A percentile compares a stretch with the other conserved stretches of the same genome.
These are phyloP conservation scores for Chironomus riparius DNA, from an alignment of 2,888 invertebrate genomes.

Conservation along the genomic window DNA sequence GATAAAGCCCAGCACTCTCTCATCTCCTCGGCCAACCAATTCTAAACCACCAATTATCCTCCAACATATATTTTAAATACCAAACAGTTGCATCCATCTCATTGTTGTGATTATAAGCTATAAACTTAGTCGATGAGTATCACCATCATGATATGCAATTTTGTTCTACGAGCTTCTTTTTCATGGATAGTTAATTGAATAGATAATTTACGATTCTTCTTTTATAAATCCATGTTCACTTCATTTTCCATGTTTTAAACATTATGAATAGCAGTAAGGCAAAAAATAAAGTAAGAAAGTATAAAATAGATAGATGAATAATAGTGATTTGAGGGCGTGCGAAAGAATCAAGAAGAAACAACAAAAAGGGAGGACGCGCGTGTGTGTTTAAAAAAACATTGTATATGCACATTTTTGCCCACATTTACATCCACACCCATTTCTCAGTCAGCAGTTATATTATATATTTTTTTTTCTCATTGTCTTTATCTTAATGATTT, in stretches of 20 bases:
- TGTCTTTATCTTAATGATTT: neutral
- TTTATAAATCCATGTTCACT: neutral
- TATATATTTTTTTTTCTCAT: neutral
- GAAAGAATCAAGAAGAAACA: neutral
- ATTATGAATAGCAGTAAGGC: neutral
- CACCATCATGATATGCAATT: neutral
- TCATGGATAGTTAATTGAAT: conserved; percentile 9
- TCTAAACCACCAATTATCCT: no score
- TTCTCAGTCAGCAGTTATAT: neutral
- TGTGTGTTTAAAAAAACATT: neutral
- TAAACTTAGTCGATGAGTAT: neutral
- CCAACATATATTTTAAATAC: no score
- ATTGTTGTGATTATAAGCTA: no score
- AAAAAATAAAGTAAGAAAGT: neutral
- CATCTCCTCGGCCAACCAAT: no score
- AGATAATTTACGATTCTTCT: neutral
- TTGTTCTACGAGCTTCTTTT: neutral
- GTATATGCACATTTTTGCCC: neutral
- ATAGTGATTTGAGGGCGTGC: neutral
- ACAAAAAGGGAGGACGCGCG: neutral
- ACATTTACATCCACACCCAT: neutral
- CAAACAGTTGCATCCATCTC: no score
- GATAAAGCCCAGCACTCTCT: no score
- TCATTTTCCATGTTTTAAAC: neutral
- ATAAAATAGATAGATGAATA: neutral